phyloP scores from a whole-genome alignment of 2,888 invertebrate genomes.

The Trichacis sp. region DNA sequence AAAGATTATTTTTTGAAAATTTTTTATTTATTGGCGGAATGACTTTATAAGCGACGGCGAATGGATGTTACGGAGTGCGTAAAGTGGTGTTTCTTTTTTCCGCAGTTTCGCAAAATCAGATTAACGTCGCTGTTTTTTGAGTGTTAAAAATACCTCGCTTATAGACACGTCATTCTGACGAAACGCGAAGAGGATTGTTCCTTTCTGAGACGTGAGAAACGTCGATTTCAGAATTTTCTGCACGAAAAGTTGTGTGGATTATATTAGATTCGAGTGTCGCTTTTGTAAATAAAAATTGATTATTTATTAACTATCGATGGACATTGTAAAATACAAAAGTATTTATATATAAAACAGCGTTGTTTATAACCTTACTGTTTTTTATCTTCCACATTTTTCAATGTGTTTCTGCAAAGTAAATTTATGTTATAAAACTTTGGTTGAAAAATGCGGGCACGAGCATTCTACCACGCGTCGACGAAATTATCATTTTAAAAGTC shows the following conservation, averaged over 20 bases:
- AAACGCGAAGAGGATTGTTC: constrained; percentile 6
- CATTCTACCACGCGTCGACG: not conserved
- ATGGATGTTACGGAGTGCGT: too few relatives aligned
- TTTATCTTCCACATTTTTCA: not conserved
- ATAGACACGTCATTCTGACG: too few relatives aligned
- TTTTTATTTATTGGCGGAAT: too few relatives aligned
- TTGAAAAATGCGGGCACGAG: not conserved
- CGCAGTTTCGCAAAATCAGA: too few relatives aligned
- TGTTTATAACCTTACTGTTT: not conserved
- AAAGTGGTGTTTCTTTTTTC: too few relatives aligned
- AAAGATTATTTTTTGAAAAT: not conserved
- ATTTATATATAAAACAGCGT: constrained; percentile 60
- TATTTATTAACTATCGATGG: constrained; percentile 68
- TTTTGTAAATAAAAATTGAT: constrained; percentile 48
- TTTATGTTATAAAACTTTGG: not conserved
- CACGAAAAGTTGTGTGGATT: too few relatives aligned
- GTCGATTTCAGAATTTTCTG: too few relatives aligned
- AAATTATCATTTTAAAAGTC: not conserved
- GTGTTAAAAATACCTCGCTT: too few relatives aligned
- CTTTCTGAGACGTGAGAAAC: too few relatives aligned
- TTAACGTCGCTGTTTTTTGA: too few relatives aligned
- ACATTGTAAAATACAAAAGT: constrained; percentile 63
- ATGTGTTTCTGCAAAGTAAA: too few relatives aligned
- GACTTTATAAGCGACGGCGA: too few relatives aligned
- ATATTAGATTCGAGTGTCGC: constrained; percentile 16